phyloP scores from a whole-genome alignment of 92 coral and sea anemone genomes.

The Zoanthus sansibaricus region DNA sequence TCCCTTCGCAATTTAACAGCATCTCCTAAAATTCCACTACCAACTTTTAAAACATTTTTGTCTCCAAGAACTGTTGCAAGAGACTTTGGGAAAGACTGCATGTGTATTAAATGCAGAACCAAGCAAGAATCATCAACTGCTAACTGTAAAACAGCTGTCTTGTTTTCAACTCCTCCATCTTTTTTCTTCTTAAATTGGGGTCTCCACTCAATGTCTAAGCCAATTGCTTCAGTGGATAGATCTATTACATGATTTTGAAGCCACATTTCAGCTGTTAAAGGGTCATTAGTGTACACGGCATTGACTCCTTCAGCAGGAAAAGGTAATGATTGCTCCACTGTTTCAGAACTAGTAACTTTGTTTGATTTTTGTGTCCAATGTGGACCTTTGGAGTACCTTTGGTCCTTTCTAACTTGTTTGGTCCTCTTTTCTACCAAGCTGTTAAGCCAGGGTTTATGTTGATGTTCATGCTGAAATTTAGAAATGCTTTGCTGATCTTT shows the following conservation, averaged over 20 bases:
- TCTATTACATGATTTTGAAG: constrained; percentile 77
- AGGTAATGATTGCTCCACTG: constrained; percentile 46
- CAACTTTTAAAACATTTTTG: constrained; percentile 72
- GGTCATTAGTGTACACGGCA: constrained; percentile 80
- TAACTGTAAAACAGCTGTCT: constrained; percentile 89
- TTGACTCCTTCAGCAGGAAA: constrained; percentile 84
- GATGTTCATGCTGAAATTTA: neutral
- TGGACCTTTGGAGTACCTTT: neutral
- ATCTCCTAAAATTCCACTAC: constrained; percentile 81
- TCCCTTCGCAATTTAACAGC: constrained; percentile 67
- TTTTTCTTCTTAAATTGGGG: constrained; percentile 92
- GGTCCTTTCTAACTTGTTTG: neutral
- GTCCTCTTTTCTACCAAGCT: neutral
- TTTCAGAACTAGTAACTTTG: neutral
- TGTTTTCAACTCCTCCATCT: constrained; percentile 85
- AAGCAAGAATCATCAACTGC: constrained; percentile 73
- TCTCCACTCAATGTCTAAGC: constrained; percentile 95
- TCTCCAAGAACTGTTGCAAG: constrained; percentile 58
- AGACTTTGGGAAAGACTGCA: constrained; percentile 62
- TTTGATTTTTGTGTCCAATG: neutral
- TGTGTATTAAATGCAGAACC: constrained; percentile 75
- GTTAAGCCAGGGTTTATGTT: neutral
- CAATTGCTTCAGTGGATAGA: constrained; percentile 64
- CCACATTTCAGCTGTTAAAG: constrained; percentile 88
- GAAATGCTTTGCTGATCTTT: neutral